phyloP scores from a whole-genome alignment of 2,888 invertebrate species.

The Dyspetes luteomarginatus region DNA sequence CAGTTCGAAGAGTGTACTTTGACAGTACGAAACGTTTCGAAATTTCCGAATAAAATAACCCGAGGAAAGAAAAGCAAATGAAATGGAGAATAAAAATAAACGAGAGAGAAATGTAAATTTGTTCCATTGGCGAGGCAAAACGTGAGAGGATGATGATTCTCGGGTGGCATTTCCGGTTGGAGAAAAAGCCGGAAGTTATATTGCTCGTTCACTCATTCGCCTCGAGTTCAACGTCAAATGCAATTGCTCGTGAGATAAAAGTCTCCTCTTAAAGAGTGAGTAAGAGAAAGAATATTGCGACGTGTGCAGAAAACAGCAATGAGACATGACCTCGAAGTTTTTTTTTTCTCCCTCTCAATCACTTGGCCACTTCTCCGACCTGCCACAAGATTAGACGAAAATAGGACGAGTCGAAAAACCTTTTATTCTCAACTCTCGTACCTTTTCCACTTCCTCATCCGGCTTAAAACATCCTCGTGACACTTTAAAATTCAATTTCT shows the following conservation, averaged over 20 bases:
- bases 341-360: too few relatives aligned
- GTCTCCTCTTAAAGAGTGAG: background rate
- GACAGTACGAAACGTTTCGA: background rate
- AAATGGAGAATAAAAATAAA: background rate
- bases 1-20: background rate
- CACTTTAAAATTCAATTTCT: background rate
- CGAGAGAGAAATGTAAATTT: conserved; percentile 22
- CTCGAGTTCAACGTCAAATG: conserved; percentile 16
- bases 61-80: background rate
- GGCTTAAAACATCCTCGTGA: background rate
- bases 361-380: background rate
- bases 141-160: conserved; percentile 14
- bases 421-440: conserved; percentile 28
- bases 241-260: conserved; percentile 27
- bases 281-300: background rate
- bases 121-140: conserved; percentile 27
- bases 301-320: background rate
- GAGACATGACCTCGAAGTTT: too few relatives aligned
- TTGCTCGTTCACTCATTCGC: conserved; percentile 41
- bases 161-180: background rate
- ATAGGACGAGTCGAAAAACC: background rate
- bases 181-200: conserved; percentile 40
- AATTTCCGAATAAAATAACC: conserved; percentile 10
- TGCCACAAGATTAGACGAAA: background rate
- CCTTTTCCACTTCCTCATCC: conserved; percentile 40